These are phyloP conservation scores for Scaptomyza flava DNA, from an alignment of 2,888 invertebrate species.

Conservation along the genomic window DNA sequence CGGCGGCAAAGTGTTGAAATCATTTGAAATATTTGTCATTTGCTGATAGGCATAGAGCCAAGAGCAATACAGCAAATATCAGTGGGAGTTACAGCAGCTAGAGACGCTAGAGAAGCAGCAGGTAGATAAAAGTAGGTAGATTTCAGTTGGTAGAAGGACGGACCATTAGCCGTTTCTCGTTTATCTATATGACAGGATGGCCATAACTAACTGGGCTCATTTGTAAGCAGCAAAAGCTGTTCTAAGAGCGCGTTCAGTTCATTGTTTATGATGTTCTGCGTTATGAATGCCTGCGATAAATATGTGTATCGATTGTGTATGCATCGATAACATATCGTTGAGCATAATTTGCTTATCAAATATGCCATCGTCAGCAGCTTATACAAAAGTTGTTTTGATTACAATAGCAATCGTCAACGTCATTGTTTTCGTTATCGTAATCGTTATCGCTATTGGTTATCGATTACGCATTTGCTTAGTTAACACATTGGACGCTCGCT, in stretches of 20 bases:
- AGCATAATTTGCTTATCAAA: not conserved
- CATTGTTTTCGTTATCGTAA: constrained; percentile 20
- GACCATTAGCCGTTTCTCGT: constrained; percentile 55
- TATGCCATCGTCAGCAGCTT: not conserved
- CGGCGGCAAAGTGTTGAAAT: constrained; percentile 78
- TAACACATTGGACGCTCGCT: constrained; percentile 61
- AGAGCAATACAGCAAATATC: constrained; percentile 1
- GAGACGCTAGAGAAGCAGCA: constrained; percentile 5
- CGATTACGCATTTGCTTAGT: constrained; percentile 54
- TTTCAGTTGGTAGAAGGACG: constrained; percentile 8
- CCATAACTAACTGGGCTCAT: constrained; percentile 66
- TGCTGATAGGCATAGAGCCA: constrained; percentile 54
- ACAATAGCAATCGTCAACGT: constrained; percentile 13
- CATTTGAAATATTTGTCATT: constrained; percentile 82
- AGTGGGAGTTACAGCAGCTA: constrained; percentile 17
- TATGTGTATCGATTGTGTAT: constrained; percentile 56
- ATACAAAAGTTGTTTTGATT: not conserved
- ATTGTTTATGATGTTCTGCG: constrained; percentile 49
- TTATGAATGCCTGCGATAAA: constrained; percentile 39
- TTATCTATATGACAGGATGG: constrained; percentile 72
- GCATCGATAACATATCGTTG: not conserved
- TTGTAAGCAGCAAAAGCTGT: constrained; percentile 53
- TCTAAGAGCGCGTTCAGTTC: not conserved
- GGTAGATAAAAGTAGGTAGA: not conserved
- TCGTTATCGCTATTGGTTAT: constrained; percentile 34